Evolutionary conservation across 2,888 invertebrate genomes (phyloP).

Genomic region (Amphipyra berbera): DNA sequence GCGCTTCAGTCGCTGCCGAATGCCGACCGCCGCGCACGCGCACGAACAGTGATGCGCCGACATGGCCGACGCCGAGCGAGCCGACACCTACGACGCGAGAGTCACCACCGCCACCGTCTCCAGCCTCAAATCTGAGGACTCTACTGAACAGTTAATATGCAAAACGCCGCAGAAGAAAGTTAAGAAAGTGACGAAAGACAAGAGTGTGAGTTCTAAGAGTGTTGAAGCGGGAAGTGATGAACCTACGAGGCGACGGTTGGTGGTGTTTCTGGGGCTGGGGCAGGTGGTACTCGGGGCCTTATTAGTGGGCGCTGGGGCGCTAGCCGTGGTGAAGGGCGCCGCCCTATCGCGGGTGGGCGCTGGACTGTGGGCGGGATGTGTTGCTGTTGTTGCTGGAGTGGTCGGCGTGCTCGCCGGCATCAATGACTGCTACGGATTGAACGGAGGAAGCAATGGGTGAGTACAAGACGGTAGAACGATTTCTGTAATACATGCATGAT

Average conservation of each 20-base stretch:
- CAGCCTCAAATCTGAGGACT: slow-evolving; percentile 87
- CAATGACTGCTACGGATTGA: slow-evolving; percentile 88
- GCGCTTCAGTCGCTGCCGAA: slow-evolving; percentile 59
- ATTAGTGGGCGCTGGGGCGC: slow-evolving; percentile 91
- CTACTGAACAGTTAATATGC: slow-evolving; percentile 90
- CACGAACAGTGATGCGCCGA: slow-evolving; percentile 59
- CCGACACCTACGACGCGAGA: slow-evolving; percentile 65
- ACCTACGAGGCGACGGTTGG: slow-evolving; percentile 70
- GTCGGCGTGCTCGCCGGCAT: slow-evolving; percentile 91
- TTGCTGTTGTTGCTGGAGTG: slow-evolving; percentile 91
- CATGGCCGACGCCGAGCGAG: slow-evolving; percentile 61
- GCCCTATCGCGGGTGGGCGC: slow-evolving; percentile 90
- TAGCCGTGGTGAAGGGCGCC: slow-evolving; percentile 91
- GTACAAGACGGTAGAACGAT: slow-evolving; percentile 38
- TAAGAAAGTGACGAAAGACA: slow-evolving; percentile 71
- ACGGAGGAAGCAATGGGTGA: slow-evolving; percentile 74
- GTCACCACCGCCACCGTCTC: slow-evolving; percentile 81
- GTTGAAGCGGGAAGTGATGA: slow-evolving; percentile 80
- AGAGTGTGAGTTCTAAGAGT: slow-evolving; percentile 83
- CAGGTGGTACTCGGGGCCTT: slow-evolving; percentile 91
- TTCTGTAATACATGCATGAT: not conserved
- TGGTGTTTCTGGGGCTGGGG: slow-evolving; percentile 89
- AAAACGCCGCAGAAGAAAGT: slow-evolving; percentile 84
- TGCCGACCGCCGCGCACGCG: slow-evolving; percentile 54
- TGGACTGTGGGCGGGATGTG: slow-evolving; percentile 92